Base-by-base conservation (phyloP, 2,888 invertebrate species). In the Melinaea menophilus region DNA sequence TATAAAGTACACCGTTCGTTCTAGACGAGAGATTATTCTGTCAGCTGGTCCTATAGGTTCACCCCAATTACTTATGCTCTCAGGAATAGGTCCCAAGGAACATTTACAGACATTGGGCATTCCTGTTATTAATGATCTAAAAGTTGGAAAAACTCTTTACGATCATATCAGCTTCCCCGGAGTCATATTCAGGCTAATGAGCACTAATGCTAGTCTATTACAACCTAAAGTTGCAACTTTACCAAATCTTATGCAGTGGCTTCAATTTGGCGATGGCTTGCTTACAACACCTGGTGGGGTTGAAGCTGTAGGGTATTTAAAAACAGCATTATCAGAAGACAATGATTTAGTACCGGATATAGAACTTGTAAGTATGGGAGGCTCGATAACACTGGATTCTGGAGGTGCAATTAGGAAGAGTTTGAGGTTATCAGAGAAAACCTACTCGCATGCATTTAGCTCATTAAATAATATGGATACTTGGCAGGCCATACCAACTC, bases 51-150 rank as follows among this genome's bases (percentile, higher is more conserved):
- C 97, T 1, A 94, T 98, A 67, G 96, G 95, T 73, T 95, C 97
- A 0, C 97, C 98, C 0, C 98, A 98, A 80, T 79, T 98, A 13
- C 91, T 98, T n/a, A 96, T 98, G 96, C 83, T 98, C 2, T 97
- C 97, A 4, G 97, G 97, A 11, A 79, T 93, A 12, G 93, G 93
- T 0, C 93, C 93, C 0, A 80, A 82, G 64, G 84, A 93, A 66
- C 91, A 94, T 74, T 84, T 94, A 2, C 79, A 90, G 64, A 82
- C 88, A 7, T 82, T 93, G 4, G 90, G 90, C 0, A 92, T 95
- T 64, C 93, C 94, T 0, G 84, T 94, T 0, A 75, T 95, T 1
- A 82, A 92, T 60, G 91, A 94, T 69, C 79, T 94, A 58, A 94
- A 93, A 13, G 94, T 95, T 9, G 95, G 95, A 2, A 86, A 90